Evolutionary conservation across 30 jellyfish, hydroid and myxozoan genomes (phyloP).

Genomic region (Sanderia malayensis): DNA sequence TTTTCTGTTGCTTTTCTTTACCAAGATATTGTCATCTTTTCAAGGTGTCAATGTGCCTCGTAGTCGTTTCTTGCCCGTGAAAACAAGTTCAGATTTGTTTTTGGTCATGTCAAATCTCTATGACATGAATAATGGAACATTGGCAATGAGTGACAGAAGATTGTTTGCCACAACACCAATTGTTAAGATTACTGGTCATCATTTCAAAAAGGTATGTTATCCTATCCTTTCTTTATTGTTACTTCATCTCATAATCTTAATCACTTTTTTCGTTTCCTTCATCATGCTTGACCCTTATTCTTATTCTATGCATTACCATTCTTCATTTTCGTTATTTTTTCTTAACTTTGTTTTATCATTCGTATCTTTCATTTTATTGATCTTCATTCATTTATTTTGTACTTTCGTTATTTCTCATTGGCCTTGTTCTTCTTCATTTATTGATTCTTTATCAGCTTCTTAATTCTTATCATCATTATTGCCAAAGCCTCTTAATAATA

Average conservation of each 20-base stretch:
- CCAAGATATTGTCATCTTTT: too few species aligned
- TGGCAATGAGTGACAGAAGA: constrained; percentile 80
- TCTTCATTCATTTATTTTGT: background rate
- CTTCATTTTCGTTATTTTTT: background rate
- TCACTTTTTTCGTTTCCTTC: too few species aligned
- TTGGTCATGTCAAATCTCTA: constrained; percentile 88
- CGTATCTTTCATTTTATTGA: background rate
- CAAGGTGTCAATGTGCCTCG: constrained; percentile 99
- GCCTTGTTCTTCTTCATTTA: too few species aligned
- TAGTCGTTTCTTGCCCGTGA: constrained; percentile 97
- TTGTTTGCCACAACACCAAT: constrained; percentile 85
- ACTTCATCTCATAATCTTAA: too few species aligned
- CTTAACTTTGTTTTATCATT: background rate
- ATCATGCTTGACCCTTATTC: too few species aligned
- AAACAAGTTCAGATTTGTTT: constrained; percentile 85
- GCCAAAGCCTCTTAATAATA: too few species aligned
- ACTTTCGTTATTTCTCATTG: background rate
- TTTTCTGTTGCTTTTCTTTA: too few species aligned
- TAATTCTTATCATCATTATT: too few species aligned
- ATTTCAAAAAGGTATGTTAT: constrained; percentile 66
- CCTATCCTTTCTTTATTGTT: background rate
- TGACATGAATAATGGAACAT: constrained; percentile 79
- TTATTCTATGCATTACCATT: background rate
- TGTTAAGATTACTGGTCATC: constrained; percentile 82
- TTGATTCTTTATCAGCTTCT: too few species aligned